Evolutionary conservation across 2,888 invertebrate genomes (phyloP).

Genomic region (Ischnura elegans): DNA sequence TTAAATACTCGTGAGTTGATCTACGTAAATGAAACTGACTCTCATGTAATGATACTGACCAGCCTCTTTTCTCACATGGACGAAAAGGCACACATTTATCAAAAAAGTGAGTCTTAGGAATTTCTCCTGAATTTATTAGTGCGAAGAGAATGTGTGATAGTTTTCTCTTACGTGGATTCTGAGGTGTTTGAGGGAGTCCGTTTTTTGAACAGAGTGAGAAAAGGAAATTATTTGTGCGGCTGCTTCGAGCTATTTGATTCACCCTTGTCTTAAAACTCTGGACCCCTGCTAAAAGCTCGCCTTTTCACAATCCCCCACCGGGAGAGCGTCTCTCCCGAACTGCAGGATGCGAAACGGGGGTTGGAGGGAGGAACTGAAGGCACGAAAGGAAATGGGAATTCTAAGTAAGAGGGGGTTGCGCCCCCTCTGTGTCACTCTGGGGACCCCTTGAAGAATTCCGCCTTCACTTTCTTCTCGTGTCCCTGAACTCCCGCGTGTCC

Average conservation of each 20-base stretch:
- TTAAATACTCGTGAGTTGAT: too few species aligned
- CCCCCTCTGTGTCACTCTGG: conserved; percentile 36
- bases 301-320: not conserved
- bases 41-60: too few species aligned
- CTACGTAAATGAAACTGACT: too few species aligned
- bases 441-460: conserved; percentile 57
- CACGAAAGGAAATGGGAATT: conserved; percentile 41
- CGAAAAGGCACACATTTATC: too few species aligned
- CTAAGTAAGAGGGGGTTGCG: conserved; percentile 50
- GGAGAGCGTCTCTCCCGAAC: not conserved
- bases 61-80: too few species aligned
- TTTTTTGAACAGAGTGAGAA: not conserved
- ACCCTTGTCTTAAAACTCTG: not conserved
- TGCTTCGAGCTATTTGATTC: not conserved
- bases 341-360: not conserved
- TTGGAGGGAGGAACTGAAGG: not conserved
- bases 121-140: too few species aligned
- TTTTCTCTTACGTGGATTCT: too few species aligned
- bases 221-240: conserved; percentile 56
- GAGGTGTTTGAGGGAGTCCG: not conserved
- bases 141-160: too few species aligned
- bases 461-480: conserved; percentile 14
- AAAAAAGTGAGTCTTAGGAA: too few species aligned
- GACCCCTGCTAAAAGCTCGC: not conserved
- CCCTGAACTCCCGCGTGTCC: not conserved